Conservation (phyloP, 2,797 vertebrate genomes). For the Sarcophilus harrisii region DNA sequence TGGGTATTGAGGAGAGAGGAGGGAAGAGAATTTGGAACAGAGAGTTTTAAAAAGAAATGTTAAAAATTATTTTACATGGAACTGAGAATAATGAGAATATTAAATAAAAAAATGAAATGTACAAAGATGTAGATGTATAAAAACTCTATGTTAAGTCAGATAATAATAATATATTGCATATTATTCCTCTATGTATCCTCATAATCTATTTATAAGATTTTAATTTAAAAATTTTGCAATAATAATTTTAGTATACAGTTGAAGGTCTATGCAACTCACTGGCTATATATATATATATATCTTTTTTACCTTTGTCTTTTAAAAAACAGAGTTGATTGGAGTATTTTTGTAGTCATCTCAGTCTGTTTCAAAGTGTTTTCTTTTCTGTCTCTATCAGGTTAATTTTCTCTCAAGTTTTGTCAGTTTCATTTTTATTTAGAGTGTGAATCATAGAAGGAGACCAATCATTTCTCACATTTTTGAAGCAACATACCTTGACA, state of each 20-base stretch:
- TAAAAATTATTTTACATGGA: too few relatives aligned
- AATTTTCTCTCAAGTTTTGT: neutral
- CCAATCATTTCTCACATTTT: neutral
- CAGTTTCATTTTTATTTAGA: neutral
- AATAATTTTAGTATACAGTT: neutral
- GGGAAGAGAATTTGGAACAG: too few relatives aligned
- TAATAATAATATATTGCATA: neutral
- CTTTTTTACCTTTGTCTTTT: neutral
- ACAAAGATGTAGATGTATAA: neutral
- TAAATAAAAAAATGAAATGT: neutral
- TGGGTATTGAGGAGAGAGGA: too few relatives aligned
- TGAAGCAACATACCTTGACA: neutral
- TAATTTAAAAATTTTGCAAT: neutral
- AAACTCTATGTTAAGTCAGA: neutral
- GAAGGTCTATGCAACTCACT: neutral
- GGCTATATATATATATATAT: neutral
- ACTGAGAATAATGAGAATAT: too few relatives aligned
- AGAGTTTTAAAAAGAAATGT: too few relatives aligned
- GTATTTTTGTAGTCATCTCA: neutral
- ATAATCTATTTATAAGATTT: neutral
- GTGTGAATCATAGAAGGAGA: neutral
- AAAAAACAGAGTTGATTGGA: neutral
- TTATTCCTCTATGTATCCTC: neutral
- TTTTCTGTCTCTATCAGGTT: neutral
- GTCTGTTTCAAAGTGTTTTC: neutral